Percentiles rank a stretch among this genome's conserved stretches.
These are phyloP conservation scores for Progne subis DNA, from an alignment of 2,113 vertebrate genomes.

Conservation along the genomic window DNA sequence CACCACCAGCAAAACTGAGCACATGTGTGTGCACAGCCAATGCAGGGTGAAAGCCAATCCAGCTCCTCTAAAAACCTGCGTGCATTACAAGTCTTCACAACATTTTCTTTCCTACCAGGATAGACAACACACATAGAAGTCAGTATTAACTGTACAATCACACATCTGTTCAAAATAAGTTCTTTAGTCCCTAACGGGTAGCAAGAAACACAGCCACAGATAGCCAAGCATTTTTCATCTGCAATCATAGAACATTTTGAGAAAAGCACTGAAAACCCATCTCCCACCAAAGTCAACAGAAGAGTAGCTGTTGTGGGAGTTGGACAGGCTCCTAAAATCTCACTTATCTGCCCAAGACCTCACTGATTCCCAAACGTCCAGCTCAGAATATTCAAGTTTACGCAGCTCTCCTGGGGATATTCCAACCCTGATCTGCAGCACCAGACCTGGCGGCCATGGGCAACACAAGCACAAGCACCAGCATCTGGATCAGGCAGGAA, in stretches of 20 bases:
- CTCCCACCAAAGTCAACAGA: neutral
- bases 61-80: neutral
- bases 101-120: neutral
- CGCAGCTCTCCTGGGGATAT: rapidly evolving
- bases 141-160: neutral
- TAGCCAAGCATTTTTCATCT: neutral
- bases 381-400: neutral
- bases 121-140: neutral
- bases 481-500: neutral
- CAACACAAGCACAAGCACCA: neutral
- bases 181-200: neutral
- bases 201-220: neutral
- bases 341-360: neutral
- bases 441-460: neutral
- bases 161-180: neutral
- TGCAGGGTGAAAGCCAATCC: neutral
- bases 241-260: neutral
- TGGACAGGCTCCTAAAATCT: neutral
- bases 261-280: neutral
- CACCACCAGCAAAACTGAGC: neutral
- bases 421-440: neutral
- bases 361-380: neutral
- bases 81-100: neutral
- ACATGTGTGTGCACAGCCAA: neutral
- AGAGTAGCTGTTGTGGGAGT: neutral